Evolutionary conservation across 2,113 vertebrate genomes (phyloP).

Genomic region (Sorex araneus): DNA sequence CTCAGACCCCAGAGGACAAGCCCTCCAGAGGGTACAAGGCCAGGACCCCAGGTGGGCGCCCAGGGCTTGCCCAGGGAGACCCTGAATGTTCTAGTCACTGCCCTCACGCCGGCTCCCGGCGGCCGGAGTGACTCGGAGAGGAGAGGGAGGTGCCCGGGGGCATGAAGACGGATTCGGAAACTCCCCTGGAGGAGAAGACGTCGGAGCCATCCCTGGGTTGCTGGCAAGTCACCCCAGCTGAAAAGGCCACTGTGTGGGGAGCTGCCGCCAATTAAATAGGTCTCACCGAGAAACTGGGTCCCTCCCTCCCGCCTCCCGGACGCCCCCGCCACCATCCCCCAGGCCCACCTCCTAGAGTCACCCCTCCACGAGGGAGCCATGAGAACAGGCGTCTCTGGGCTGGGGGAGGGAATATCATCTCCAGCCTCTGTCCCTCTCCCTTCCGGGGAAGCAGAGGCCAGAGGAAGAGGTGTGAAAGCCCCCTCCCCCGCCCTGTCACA

Average conservation of each 20-base stretch:
- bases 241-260: neutral
- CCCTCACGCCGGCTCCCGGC: accelerated
- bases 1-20: accelerated
- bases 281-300: neutral
- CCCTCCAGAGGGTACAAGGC: neutral
- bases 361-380: neutral
- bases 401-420: neutral
- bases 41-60: accelerated
- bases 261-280: constrained; percentile 69
- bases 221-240: neutral
- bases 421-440: neutral
- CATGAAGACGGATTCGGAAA: constrained; percentile 87
- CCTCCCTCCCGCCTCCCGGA: constrained; percentile 40
- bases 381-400: neutral
- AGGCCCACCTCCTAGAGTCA: neutral
- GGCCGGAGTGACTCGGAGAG: neutral
- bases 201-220: constrained; percentile 79
- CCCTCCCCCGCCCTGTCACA: neutral
- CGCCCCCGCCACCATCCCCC: too few relatives aligned
- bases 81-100: constrained; percentile 49
- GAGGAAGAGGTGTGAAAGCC: neutral
- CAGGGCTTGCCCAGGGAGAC: accelerated
- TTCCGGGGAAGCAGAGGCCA: neutral
- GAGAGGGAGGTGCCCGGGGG: neutral
- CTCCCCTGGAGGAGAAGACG: constrained; percentile 73